Evolutionary conservation across 2,888 invertebrate species (phyloP).

Genomic region (Limnephilus auricula): DNA sequence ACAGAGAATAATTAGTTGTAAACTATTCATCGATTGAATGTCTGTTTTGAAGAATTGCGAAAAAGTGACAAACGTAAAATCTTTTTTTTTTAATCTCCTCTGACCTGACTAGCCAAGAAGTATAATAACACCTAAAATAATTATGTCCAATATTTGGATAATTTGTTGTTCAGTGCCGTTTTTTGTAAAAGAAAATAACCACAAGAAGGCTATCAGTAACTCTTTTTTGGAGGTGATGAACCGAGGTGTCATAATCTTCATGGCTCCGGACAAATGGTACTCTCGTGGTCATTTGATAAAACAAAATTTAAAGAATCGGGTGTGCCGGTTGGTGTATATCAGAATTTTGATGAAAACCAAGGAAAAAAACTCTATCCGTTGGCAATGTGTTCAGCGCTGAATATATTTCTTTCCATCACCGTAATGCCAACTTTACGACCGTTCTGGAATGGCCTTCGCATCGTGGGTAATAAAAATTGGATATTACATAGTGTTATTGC

Average conservation of each 20-base stretch:
- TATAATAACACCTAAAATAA: too few relatives aligned
- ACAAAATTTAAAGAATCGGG: neutral
- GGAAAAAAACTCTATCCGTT: neutral
- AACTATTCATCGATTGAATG: too few relatives aligned
- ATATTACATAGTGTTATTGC: slow-evolving; percentile 58
- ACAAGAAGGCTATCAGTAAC: too few relatives aligned
- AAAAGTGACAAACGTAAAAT: too few relatives aligned
- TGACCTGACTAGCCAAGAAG: too few relatives aligned
- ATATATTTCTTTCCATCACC: slow-evolving; percentile 20
- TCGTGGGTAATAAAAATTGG: slow-evolving; percentile 55
- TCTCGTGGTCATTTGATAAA: neutral
- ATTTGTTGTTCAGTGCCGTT: too few relatives aligned
- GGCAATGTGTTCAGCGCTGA: neutral
- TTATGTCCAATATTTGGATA: too few relatives aligned
- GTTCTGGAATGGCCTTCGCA: slow-evolving; percentile 42
- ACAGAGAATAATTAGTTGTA: too few relatives aligned
- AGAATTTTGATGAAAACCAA: neutral
- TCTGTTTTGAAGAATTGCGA: too few relatives aligned
- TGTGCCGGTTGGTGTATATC: neutral
- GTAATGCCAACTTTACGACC: slow-evolving; percentile 50
- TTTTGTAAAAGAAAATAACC: too few relatives aligned
- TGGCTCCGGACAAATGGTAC: neutral
- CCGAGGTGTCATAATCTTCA: neutral
- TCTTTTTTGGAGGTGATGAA: too few relatives aligned
- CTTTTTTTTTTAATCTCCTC: too few relatives aligned